Evolutionary conservation across 1,140 invertebrate species (phyloP), one percentile per base, ranked within the genome.

Genomic region (Oryctes rhinoceros): DNA sequence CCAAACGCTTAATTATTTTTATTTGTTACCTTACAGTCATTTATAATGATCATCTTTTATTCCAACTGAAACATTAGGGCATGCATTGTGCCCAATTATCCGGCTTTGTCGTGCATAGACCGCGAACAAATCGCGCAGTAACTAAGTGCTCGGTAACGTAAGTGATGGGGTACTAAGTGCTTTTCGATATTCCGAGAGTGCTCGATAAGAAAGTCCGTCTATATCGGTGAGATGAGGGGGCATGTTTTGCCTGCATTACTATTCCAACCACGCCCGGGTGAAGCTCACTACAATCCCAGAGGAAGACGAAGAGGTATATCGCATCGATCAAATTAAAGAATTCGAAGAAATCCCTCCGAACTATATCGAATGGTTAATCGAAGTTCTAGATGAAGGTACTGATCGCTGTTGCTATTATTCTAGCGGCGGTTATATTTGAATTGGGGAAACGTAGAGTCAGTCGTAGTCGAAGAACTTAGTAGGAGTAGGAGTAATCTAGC

Each of bases 241-340:
- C 87, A 94, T 94, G 93, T 90, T 95, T 89, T 92, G 93, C 86
- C 88, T 95, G 88, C 93, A 95, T 86, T 95, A 94, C 89, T 95
- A 93, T 86, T 95, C 94, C 80, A 93, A 94, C 88, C 89, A 92
- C 89, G 90, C 91, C 85, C 89, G 91, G 86, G 88, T 93, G 24
- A 83, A 87, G 15, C 85, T 89, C 67, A 82, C 87, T n/a, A 83
- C 86, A n/a, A 84, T 87, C 18, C 81, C 80, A 49, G 83, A 84
- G 47, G 86, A 86, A 82, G 92, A 92, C 86, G 90, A 91, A 86
- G 91, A 91, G 82, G 91, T 94, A 83, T 94, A 95, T 88, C 91
- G 92, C 37, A 89, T 94, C 84, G 94, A 95, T 86, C 92, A 95
- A 84, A 96, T 96, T 88, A 95, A 95, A 89, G 95, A 96, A 87